Percentiles rank a stretch among this genome's conserved stretches.
These are phyloP conservation scores for Eristalis pertinax DNA, from an alignment of 2,888 invertebrate genomes.

Conservation along the genomic window DNA sequence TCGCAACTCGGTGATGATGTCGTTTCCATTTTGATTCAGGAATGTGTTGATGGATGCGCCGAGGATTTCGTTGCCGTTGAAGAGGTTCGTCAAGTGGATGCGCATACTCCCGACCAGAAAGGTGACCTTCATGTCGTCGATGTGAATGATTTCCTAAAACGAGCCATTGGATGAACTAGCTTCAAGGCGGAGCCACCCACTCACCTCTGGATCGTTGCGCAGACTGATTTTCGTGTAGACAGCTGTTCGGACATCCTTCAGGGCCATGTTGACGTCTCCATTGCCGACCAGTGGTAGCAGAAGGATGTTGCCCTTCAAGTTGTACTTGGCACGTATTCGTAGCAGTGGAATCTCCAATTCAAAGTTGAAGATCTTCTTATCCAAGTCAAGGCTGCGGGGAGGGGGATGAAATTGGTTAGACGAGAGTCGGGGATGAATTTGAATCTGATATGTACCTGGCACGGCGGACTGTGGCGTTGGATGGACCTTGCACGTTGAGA, in stretches of 20 bases:
- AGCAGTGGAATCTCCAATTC: conserved; percentile 83
- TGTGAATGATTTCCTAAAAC: conserved; percentile 80
- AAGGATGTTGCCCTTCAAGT: conserved; percentile 84
- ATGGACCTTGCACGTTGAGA: conserved; percentile 83
- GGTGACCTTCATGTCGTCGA: conserved; percentile 83
- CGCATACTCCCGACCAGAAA: conserved; percentile 83
- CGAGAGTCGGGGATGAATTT: neutral
- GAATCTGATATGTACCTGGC: conserved; percentile 76
- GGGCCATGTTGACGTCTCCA: conserved; percentile 83
- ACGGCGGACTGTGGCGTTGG: conserved; percentile 82
- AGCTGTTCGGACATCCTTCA: conserved; percentile 83
- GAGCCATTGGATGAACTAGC: neutral
- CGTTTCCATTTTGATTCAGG: conserved; percentile 84
- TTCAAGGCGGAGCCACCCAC: conserved; percentile 1
- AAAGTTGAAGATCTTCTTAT: conserved; percentile 82
- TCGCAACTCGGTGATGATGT: conserved; percentile 84
- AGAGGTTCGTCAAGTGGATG: conserved; percentile 83
- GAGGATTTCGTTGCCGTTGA: conserved; percentile 85
- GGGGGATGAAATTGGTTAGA: neutral
- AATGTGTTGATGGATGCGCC: conserved; percentile 84
- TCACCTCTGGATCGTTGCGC: conserved; percentile 80
- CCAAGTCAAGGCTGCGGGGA: conserved; percentile 82
- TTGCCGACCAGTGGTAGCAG: conserved; percentile 84
- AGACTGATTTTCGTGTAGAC: conserved; percentile 82
- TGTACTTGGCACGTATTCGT: conserved; percentile 83